Conservation (phyloP, 2,113 vertebrate genomes). For the Melanostigma gelatinosum region DNA sequence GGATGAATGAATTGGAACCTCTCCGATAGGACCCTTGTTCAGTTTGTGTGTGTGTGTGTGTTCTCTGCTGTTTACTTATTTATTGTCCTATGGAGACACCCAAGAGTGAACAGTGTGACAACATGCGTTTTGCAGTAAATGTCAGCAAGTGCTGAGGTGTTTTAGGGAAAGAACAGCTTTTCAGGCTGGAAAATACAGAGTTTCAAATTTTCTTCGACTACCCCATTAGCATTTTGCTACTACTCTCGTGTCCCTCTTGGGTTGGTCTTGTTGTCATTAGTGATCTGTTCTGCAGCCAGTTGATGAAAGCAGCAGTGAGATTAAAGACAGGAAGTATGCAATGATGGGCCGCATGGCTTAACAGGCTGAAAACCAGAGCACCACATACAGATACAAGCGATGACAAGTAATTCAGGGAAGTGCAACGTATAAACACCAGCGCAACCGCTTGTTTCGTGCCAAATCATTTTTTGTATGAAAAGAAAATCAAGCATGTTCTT, state of each 20-base stretch:
- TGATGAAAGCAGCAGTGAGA: background rate
- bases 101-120: slow-evolving; percentile 38
- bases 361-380: background rate
- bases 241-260: background rate
- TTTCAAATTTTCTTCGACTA: background rate
- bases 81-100: slow-evolving; percentile 53
- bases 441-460: background rate
- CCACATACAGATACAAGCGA: background rate
- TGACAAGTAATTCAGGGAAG: background rate
- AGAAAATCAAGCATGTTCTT: background rate
- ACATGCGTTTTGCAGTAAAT: slow-evolving; percentile 34
- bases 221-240: background rate
- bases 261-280: background rate
- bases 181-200: background rate
- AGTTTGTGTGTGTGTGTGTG: slow-evolving; percentile 12
- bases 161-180: background rate
- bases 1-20: slow-evolving; percentile 60
- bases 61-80: slow-evolving; percentile 63
- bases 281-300: background rate
- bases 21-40: slow-evolving; percentile 27
- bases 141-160: slow-evolving; percentile 19
- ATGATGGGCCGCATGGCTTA: background rate
- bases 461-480: background rate
- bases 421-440: background rate
- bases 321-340: background rate